A percentile compares a stretch with the other conserved stretches of the same genome.
phyloP scores from a whole-genome alignment of 2,113 vertebrate species.

The Siniperca knerii region DNA sequence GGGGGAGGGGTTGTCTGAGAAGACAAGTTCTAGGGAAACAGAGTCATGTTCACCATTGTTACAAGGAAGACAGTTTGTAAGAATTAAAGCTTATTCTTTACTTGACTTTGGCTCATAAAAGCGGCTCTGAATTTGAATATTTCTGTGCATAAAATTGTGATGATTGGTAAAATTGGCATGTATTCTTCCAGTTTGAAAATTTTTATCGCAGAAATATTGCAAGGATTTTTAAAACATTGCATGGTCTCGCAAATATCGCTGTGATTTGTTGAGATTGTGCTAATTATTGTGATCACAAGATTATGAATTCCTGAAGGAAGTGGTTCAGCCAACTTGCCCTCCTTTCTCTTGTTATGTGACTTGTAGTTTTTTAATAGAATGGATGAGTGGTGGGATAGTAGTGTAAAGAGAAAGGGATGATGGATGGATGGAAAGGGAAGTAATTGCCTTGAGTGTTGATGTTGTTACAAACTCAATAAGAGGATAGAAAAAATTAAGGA shows the following conservation, averaged over 20 bases:
- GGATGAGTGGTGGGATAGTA: not conserved
- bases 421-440: not conserved
- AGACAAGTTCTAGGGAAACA: too few species aligned
- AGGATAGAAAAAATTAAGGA: not conserved
- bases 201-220: not conserved
- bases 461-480: slow-evolving; percentile 9
- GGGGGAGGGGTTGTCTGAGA: too few species aligned
- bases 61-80: not conserved
- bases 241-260: not conserved
- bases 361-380: not conserved
- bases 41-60: too few species aligned
- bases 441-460: not conserved
- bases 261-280: not conserved
- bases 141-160: not conserved
- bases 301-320: too few species aligned
- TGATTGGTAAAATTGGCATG: not conserved
- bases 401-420: not conserved
- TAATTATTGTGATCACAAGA: not conserved
- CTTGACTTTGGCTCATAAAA: not conserved
- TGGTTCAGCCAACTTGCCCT: not conserved
- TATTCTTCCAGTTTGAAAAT: too few species aligned
- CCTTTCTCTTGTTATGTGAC: not conserved
- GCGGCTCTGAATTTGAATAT: not conserved
- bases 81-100: not conserved
- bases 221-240: not conserved